Conservation (phyloP, 2,888 invertebrate species). For the Pristionchus fissidentatus region DNA sequence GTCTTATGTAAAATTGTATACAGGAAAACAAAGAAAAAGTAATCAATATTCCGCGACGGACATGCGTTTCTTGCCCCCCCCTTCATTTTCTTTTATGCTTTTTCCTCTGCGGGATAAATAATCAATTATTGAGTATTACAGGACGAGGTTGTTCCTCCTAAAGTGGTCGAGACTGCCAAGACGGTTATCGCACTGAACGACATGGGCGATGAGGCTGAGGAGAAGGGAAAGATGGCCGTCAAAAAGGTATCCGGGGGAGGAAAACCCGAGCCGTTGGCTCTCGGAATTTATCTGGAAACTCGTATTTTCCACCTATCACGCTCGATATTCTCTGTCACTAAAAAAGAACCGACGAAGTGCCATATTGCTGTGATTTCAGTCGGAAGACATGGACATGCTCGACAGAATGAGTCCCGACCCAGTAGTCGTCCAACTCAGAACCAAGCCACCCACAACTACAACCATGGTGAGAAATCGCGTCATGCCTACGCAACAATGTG, state of each 20-base stretch:
- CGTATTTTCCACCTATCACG: neutral
- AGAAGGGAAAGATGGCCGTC: neutral
- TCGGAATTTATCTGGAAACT: too few species aligned
- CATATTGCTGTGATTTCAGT: neutral
- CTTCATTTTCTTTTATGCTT: neutral
- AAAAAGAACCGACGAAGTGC: neutral
- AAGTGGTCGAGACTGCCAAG: neutral
- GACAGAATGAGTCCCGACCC: neutral
- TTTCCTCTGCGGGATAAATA: neutral
- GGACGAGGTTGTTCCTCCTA: neutral
- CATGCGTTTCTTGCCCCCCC: too few species aligned
- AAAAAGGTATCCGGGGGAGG: neutral
- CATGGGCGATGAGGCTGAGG: neutral
- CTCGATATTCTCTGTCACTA: neutral
- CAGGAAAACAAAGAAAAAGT: too few species aligned
- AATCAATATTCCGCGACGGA: too few species aligned
- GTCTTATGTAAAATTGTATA: too few species aligned
- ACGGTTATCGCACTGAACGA: conserved; percentile 3
- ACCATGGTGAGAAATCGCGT: neutral
- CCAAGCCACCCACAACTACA: neutral
- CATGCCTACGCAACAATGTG: neutral
- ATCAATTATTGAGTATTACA: neutral
- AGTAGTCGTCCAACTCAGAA: neutral
- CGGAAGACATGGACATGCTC: neutral
- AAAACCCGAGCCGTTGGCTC: neutral